Evolutionary conservation across 2,797 vertebrate genomes (phyloP).

Genomic region (Naso thynnoides): DNA sequence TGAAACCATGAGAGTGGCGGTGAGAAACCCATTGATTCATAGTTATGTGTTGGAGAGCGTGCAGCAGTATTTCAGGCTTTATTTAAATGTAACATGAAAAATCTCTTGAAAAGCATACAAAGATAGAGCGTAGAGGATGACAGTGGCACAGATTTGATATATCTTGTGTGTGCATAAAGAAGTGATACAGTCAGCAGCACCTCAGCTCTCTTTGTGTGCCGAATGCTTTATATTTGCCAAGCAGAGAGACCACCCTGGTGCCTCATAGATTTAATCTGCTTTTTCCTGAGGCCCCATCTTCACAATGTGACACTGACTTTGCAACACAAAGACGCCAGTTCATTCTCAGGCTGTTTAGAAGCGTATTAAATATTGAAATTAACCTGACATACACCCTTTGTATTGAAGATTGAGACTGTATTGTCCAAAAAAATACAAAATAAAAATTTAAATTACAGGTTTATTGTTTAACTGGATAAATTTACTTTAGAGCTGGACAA

Average conservation of each 20-base stretch:
- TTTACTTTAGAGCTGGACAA: conserved; percentile 6
- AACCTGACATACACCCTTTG: neutral
- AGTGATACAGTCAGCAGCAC: conserved; percentile 16
- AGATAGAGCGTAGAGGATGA: conserved; percentile 9
- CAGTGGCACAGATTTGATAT: conserved; percentile 29
- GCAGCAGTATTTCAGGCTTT: conserved; percentile 5
- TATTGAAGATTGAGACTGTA: conserved; percentile 2
- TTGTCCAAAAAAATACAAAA: no score
- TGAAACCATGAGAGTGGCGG: no score
- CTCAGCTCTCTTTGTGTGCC: conserved; percentile 46
- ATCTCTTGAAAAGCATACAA: conserved; percentile 42
- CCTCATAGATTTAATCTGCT: conserved; percentile 60
- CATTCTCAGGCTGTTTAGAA: conserved; percentile 29
- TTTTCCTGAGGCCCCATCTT: conserved; percentile 14
- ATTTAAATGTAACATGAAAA: conserved; percentile 61
- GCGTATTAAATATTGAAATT: neutral
- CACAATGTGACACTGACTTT: conserved; percentile 61
- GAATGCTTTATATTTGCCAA: conserved; percentile 42
- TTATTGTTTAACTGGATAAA: neutral
- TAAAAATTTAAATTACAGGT: neutral
- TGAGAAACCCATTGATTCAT: conserved; percentile 7
- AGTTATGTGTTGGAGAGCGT: conserved; percentile 15
- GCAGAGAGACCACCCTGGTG: conserved; percentile 54
- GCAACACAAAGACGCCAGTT: conserved; percentile 38
- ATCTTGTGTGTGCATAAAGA: conserved; percentile 27